phyloP scores from a whole-genome alignment of 1,140 invertebrate species.

The Uloborus diversus region DNA sequence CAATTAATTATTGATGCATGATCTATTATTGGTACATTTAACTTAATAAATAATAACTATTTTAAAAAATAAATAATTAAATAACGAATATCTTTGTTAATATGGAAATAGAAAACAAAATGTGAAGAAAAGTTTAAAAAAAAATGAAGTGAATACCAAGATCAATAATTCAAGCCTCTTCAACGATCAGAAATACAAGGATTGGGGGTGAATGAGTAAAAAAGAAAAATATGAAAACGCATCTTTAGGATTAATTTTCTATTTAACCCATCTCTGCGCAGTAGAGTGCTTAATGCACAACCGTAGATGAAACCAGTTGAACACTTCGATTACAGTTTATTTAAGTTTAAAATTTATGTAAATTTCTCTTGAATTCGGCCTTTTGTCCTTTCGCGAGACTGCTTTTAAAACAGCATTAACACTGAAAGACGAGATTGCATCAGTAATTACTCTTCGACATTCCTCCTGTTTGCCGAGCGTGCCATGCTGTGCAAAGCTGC shows the following conservation, averaged over 20 bases:
- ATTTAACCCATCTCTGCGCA: background rate
- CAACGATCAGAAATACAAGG: too few relatives aligned
- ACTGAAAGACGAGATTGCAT: slow-evolving; percentile 25
- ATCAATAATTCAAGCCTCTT: too few relatives aligned
- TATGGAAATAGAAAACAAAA: too few relatives aligned
- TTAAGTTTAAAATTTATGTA: slow-evolving; percentile 53
- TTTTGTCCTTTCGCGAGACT: slow-evolving; percentile 43
- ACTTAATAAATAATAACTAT: too few relatives aligned
- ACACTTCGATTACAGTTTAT: slow-evolving; percentile 44
- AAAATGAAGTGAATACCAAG: background rate
- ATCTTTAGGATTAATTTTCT: slow-evolving; percentile 35
- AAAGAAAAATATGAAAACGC: background rate
- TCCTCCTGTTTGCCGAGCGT: slow-evolving; percentile 39
- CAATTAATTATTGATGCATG: too few relatives aligned
- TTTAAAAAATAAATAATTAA: too few relatives aligned
- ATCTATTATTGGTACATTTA: too few relatives aligned
- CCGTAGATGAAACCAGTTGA: slow-evolving; percentile 20
- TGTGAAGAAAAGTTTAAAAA: background rate
- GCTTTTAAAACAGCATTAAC: slow-evolving; percentile 56
- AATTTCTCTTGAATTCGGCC: slow-evolving; percentile 43
- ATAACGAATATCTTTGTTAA: too few relatives aligned
- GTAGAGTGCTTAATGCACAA: background rate
- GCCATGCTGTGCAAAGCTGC: slow-evolving; percentile 5
- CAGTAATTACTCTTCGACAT: slow-evolving; percentile 31
- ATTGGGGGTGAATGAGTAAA: background rate